Evolutionary conservation across 92 coral and sea anemone species (phyloP).

Genomic region (Parazoanthus darwini): DNA sequence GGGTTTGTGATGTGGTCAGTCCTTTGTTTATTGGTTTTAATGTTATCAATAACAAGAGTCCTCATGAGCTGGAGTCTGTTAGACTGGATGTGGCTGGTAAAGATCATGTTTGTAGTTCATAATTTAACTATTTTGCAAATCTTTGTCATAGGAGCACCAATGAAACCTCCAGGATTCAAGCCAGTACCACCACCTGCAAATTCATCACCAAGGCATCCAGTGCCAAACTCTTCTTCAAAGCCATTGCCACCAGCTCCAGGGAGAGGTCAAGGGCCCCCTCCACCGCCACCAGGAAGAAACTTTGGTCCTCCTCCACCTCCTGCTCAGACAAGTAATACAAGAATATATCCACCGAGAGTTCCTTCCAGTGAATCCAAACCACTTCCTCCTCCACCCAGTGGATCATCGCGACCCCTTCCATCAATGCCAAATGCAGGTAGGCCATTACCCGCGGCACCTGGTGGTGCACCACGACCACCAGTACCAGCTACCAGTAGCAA

Average conservation of each 20-base stretch:
- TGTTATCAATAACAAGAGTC: too few relatives aligned
- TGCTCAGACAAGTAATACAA: slow-evolving; percentile 51
- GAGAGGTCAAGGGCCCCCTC: slow-evolving; percentile 67
- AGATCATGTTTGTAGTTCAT: background rate
- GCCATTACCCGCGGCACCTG: slow-evolving; percentile 54
- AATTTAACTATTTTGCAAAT: background rate
- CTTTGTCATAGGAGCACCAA: slow-evolving; percentile 77
- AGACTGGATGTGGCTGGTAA: background rate
- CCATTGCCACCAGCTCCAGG: slow-evolving; percentile 61
- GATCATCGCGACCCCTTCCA: slow-evolving; percentile 69
- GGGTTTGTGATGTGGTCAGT: too few relatives aligned
- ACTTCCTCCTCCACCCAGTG: slow-evolving; percentile 88
- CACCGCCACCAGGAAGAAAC: slow-evolving; percentile 81
- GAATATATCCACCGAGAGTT: slow-evolving; percentile 44
- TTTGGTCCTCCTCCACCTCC: slow-evolving; percentile 70
- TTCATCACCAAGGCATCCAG: slow-evolving; percentile 33
- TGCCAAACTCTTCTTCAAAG: slow-evolving; percentile 44
- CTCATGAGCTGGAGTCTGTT: background rate
- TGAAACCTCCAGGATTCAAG: slow-evolving; percentile 87
- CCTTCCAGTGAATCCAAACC: slow-evolving; percentile 75
- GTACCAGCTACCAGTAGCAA: slow-evolving; percentile 55
- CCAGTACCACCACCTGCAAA: slow-evolving; percentile 65
- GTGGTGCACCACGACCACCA: slow-evolving; percentile 53
- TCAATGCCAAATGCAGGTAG: slow-evolving; percentile 52
- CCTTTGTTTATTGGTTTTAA: too few relatives aligned